Conservation (phyloP, 2,888 invertebrate genomes). For the Flabesymbios commensalis region DNA sequence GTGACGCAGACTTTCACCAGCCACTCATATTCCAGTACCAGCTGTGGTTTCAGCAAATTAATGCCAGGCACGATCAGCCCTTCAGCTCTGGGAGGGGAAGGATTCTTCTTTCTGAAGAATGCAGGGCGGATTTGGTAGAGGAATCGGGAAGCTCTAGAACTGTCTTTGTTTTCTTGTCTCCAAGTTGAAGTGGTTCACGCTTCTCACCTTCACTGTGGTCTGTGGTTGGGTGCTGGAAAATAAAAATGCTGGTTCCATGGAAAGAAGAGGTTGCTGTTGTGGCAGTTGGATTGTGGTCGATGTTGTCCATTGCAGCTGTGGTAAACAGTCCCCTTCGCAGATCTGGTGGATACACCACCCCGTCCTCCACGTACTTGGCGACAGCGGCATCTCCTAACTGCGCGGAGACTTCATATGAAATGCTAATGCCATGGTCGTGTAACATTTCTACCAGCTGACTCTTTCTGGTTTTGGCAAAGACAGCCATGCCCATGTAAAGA, state of each 20-base stretch:
- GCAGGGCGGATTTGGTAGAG: slow-evolving; percentile 24
- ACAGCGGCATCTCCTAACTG: slow-evolving; percentile 24
- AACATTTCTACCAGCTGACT: slow-evolving; percentile 26
- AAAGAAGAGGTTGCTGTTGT: slow-evolving; percentile 28
- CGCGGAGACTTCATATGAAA: slow-evolving; percentile 38
- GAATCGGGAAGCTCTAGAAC: slow-evolving; percentile 28
- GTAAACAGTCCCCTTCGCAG: slow-evolving; percentile 33
- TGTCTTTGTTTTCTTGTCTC: slow-evolving; percentile 9
- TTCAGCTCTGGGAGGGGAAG: slow-evolving; percentile 6
- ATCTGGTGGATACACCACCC: slow-evolving; percentile 18
- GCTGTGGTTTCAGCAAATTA: neutral
- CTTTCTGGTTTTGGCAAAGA: slow-evolving; percentile 36
- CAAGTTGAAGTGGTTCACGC: slow-evolving; percentile 7
- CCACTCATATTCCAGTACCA: slow-evolving; percentile 20
- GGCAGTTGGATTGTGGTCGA: slow-evolving; percentile 35
- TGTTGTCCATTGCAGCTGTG: slow-evolving; percentile 37
- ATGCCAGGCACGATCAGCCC: neutral
- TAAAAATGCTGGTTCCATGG: slow-evolving; percentile 34
- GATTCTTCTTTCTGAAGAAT: slow-evolving; percentile 19
- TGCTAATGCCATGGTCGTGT: slow-evolving; percentile 30
- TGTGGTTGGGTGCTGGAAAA: slow-evolving; percentile 29
- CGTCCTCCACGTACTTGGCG: slow-evolving; percentile 18
- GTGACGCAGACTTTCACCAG: slow-evolving; percentile 8
- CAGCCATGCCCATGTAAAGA: slow-evolving; percentile 28
- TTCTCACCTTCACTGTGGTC: slow-evolving; percentile 16